Conservation (phyloP, 2,113 vertebrate genomes). For the Pelecanoides urinatrix region DNA sequence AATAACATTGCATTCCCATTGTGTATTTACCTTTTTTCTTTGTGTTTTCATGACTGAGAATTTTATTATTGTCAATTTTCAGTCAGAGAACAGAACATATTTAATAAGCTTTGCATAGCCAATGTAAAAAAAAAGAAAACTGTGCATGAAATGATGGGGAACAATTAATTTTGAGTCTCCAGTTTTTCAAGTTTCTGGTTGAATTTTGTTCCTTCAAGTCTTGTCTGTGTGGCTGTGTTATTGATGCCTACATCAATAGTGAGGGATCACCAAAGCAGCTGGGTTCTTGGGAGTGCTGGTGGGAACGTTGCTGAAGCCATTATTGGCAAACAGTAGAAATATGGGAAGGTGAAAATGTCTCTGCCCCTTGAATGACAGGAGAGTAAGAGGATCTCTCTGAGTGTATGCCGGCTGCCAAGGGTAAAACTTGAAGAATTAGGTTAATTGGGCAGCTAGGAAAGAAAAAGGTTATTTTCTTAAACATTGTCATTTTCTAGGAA, state of each 20-base stretch:
- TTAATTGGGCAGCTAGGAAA: not conserved
- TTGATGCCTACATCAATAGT: not conserved
- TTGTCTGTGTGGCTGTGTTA: not conserved
- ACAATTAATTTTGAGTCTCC: not conserved
- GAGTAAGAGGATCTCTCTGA: not conserved
- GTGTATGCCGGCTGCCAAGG: not conserved
- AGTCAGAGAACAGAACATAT: not conserved
- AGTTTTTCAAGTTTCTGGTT: not conserved
- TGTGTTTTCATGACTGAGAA: not conserved
- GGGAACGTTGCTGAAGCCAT: not conserved
- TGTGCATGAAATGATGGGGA: fast-evolving
- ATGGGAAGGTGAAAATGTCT: not conserved
- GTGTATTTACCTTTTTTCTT: not conserved
- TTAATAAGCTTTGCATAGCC: not conserved
- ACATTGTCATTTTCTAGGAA: not conserved
- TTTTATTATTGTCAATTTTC: not conserved
- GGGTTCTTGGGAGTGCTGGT: not conserved
- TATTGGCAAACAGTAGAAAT: not conserved
- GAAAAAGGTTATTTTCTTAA: not conserved
- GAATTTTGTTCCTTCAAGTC: not conserved
- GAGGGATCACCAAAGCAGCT: not conserved
- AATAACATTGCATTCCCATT: not conserved
- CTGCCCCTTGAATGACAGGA: not conserved
- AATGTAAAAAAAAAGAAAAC: not conserved
- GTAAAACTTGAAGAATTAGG: not conserved